Percentiles rank a stretch among this genome's conserved stretches.
phyloP scores from a whole-genome alignment of 2,888 invertebrate genomes.

The Amphiduros pacificus region DNA sequence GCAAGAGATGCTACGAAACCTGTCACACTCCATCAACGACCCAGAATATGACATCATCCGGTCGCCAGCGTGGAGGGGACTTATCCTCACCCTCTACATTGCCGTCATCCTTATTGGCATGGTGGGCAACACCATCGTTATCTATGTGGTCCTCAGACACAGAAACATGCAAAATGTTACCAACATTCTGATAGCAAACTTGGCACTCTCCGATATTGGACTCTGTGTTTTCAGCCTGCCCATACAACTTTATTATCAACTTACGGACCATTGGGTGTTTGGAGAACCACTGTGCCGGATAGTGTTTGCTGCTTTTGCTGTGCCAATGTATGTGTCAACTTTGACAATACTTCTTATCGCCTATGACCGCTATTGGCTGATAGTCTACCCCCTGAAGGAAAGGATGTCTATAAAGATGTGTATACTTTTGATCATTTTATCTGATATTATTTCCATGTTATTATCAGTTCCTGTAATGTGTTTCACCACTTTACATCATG shows the following conservation, averaged over 20 bases:
- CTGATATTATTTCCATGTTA: constrained; percentile 39
- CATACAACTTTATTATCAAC: constrained; percentile 54
- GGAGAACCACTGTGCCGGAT: constrained; percentile 50
- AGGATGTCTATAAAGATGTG: constrained; percentile 45
- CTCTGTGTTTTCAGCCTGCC: constrained; percentile 55
- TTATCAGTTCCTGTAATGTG: constrained; percentile 51
- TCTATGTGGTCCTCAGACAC: constrained; percentile 45
- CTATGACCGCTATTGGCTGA: constrained; percentile 53
- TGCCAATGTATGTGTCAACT: constrained; percentile 55
- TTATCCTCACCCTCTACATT: constrained; percentile 44
- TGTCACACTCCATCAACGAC: constrained; percentile 34
- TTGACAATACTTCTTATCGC: constrained; percentile 55
- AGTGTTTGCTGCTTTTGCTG: constrained; percentile 52
- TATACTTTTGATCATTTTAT: constrained; percentile 37
- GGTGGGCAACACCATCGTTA: constrained; percentile 48
- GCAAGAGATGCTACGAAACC: constrained; percentile 34
- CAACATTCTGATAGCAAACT: constrained; percentile 52
- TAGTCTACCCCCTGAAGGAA: constrained; percentile 50
- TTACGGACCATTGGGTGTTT: constrained; percentile 54
- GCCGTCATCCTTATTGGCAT: constrained; percentile 49
- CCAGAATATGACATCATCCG: constrained; percentile 44
- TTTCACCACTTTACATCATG: constrained; percentile 36
- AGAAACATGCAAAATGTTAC: constrained; percentile 50
- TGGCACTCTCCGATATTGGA: constrained; percentile 52
- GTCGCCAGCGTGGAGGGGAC: constrained; percentile 41